phyloP scores from a whole-genome alignment of 2,888 invertebrate genomes.

The Agrochola circellaris region DNA sequence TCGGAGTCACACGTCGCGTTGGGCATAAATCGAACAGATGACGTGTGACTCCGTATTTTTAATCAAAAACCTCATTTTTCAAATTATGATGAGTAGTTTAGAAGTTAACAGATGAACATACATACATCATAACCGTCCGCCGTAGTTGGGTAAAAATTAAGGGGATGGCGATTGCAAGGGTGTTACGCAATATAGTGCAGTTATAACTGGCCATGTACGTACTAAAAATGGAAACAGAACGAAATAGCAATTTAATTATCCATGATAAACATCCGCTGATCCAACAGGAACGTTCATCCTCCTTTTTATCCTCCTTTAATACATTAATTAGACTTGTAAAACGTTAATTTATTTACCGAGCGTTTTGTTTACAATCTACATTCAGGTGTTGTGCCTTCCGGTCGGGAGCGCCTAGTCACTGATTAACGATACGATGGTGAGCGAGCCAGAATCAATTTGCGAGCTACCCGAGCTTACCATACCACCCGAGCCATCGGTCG shows the following conservation, averaged over 20 bases:
- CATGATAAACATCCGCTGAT: conserved; percentile 5
- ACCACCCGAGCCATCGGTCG: conserved; percentile 16
- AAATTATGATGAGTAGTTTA: no score
- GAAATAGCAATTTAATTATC: conserved; percentile 8
- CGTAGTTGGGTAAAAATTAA: no score
- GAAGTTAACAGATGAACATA: no score
- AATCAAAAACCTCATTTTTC: no score
- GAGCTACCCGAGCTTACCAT: conserved; percentile 9
- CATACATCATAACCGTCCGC: no score
- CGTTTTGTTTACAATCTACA: conserved; percentile 53
- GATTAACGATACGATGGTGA: conserved; percentile 48
- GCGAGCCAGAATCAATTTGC: conserved; percentile 49
- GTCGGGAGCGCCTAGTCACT: conserved; percentile 26
- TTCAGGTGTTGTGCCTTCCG: conserved; percentile 51
- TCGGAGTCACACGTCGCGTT: no score
- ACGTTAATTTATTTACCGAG: conserved; percentile 45
- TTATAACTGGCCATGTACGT: neutral
- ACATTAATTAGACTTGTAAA: conserved; percentile 59
- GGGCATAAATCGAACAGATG: no score
- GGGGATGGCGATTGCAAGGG: neutral
- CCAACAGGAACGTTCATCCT: conserved; percentile 11
- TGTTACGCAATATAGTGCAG: neutral
- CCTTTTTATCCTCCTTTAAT: no score
- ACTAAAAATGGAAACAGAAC: conserved; percentile 12
- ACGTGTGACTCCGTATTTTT: no score